Evolutionary conservation across 2,797 vertebrate genomes (phyloP), one percentile per base, ranked within the genome.

Genomic region (Macrochelys suwanniensis): DNA sequence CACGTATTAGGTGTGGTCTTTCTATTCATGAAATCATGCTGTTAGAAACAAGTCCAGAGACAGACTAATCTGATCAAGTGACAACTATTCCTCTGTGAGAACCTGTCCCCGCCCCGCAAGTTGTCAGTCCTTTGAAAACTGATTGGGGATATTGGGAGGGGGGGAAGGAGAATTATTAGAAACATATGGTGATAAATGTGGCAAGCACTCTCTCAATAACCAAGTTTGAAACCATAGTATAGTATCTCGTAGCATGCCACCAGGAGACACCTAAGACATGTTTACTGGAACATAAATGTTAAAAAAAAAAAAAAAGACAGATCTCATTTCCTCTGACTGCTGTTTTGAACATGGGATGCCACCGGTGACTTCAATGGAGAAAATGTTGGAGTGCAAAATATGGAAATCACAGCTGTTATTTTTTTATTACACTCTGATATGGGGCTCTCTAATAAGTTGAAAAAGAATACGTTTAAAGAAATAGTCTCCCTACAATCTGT

Each of bases 261-360:
- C 31, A 84, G 28, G 42, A 81, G 91, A 8, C 0, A 1, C 31
- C 3, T 16, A 7, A 47, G 78, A 94, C 37, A 53, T 33, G 4
- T 76, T 84, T 57, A 85, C 89, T 28, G 7, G 82, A 89, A 87
- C 81, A 68, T 68, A 13, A 0, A 6, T 49, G 26, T 59, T 53
- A 17, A 31, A 26, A 56, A 91, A 26, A 56, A 91, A 92, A 84
- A 37, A 37, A 23, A 0, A 82, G 91, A 89, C 4, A 82, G 78
- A 76, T 92, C 15, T 77, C 45, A 28, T 17, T 3, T 5, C 11
- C 78, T 42, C 54, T 87, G 68, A 68, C 45, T 54, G 3, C 33
- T 96, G 21, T 53, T 92, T 88, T 76, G 74, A 92, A 45, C 33
- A 17, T 49, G 53, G 80, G 94, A 91, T 93, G 47, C 49, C 84